phyloP scores from a whole-genome alignment of 2,113 vertebrate genomes.

The Pedionomus torquatus region DNA sequence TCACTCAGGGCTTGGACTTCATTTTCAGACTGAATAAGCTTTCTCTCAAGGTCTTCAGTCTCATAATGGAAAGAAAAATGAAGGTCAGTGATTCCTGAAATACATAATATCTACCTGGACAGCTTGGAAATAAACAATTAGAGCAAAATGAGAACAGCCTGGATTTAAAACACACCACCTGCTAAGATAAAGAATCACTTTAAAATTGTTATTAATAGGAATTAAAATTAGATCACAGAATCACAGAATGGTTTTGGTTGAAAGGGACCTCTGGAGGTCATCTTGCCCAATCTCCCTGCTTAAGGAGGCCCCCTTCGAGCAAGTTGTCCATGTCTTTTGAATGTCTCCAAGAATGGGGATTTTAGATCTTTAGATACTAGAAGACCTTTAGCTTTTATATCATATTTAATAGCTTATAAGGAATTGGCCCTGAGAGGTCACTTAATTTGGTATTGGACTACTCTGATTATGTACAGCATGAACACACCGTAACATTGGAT shows the following conservation, averaged over 20 bases:
- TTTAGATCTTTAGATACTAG: neutral
- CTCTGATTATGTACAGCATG: neutral
- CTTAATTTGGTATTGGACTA: neutral
- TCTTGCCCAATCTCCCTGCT: neutral
- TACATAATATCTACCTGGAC: neutral
- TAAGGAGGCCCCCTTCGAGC: neutral
- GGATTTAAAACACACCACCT: neutral
- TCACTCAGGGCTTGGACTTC: neutral
- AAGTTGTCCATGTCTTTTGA: neutral
- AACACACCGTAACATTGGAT: fast-evolving
- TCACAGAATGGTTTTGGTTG: neutral
- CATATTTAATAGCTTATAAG: neutral
- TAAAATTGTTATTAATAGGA: neutral
- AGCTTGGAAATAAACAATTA: neutral
- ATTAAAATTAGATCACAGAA: neutral
- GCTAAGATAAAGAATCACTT: neutral
- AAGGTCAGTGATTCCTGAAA: neutral
- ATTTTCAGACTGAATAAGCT: neutral
- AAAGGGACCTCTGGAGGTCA: neutral
- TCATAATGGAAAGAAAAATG: neutral
- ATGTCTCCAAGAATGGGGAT: neutral
- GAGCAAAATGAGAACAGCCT: neutral
- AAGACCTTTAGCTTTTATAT: neutral
- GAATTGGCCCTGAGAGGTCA: neutral
- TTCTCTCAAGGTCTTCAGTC: neutral